Percentiles rank a stretch among this genome's conserved stretches.
These are phyloP conservation scores for Anisognathus igniventris DNA, from an alignment of 2,797 vertebrate genomes.

Conservation along the genomic window DNA sequence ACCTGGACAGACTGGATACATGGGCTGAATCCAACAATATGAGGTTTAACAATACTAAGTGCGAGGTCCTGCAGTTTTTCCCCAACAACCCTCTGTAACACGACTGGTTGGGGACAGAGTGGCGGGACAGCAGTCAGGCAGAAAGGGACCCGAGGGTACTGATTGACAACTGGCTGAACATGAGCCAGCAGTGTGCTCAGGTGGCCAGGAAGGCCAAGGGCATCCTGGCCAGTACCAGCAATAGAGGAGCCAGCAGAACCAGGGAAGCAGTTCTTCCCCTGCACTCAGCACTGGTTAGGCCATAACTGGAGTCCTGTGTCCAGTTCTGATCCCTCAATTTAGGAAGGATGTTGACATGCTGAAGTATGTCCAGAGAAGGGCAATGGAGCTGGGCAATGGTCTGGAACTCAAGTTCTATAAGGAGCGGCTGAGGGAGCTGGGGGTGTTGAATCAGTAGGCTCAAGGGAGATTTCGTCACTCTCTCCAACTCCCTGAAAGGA, in stretches of 20 bases:
- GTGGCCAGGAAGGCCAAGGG: background rate
- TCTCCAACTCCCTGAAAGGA: background rate
- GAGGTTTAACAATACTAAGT: background rate
- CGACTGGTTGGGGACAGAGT: background rate
- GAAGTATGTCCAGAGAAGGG: background rate
- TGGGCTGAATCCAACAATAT: background rate
- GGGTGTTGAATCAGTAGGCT: background rate
- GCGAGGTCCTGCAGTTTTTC: background rate
- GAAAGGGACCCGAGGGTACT: background rate
- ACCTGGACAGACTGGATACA: background rate
- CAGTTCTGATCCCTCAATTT: background rate
- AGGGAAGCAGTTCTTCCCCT: background rate
- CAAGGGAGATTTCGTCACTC: background rate
- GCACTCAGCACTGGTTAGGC: background rate
- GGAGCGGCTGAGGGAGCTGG: rapidly evolving
- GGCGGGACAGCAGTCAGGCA: background rate
- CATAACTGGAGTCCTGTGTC: background rate
- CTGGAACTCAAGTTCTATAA: background rate
- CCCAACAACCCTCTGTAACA: background rate
- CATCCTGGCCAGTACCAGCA: background rate
- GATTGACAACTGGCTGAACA: background rate
- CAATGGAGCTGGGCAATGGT: background rate
- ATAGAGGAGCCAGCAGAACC: background rate
- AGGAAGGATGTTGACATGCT: background rate
- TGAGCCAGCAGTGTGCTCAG: background rate